Evolutionary conservation across 2,113 vertebrate species (phyloP).

Genomic region (Cottus gobio): DNA sequence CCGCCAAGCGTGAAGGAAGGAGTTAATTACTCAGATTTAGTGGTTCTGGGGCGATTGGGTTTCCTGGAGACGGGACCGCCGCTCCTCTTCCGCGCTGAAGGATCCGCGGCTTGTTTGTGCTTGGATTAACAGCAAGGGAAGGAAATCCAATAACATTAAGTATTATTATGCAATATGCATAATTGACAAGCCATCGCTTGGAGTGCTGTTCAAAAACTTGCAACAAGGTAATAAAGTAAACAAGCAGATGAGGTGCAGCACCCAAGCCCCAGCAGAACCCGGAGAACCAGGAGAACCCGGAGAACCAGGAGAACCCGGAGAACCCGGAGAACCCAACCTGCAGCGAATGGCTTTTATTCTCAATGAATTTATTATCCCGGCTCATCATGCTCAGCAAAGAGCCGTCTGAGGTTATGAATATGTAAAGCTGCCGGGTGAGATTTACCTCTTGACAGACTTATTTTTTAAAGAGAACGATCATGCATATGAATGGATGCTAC

Average conservation of each 20-base stretch:
- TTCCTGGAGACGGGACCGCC: slow-evolving; percentile 39
- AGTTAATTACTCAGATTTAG: slow-evolving; percentile 82
- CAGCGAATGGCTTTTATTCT: no score
- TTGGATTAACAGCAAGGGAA: slow-evolving; percentile 65
- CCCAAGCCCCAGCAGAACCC: no score
- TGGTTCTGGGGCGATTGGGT: slow-evolving; percentile 60
- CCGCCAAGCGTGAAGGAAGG: slow-evolving; percentile 80
- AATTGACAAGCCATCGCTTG: slow-evolving; percentile 66
- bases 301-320: no score
- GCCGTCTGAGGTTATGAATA: slow-evolving; percentile 39
- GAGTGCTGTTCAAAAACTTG: slow-evolving; percentile 61
- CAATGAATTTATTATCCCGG: slow-evolving; percentile 31
- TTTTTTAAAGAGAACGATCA: slow-evolving; percentile 2
- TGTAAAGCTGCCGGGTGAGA: slow-evolving; percentile 42
- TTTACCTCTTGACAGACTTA: slow-evolving; percentile 42
- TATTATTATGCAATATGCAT: slow-evolving; percentile 78
- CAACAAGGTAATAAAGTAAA: slow-evolving; percentile 69
- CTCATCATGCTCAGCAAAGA: slow-evolving; percentile 4
- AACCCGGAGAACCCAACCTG: no score
- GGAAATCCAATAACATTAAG: slow-evolving; percentile 76
- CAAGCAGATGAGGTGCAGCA: slow-evolving; percentile 37
- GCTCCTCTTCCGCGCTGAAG: slow-evolving; percentile 61
- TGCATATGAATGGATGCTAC: slow-evolving; percentile 32
- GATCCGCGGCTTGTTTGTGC: slow-evolving; percentile 62
- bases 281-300: no score